A percentile compares a stretch with the other conserved stretches of the same genome.
These are phyloP conservation scores for Lepidochrysops patricia DNA, from an alignment of 2,888 invertebrate genomes.

Conservation along the genomic window DNA sequence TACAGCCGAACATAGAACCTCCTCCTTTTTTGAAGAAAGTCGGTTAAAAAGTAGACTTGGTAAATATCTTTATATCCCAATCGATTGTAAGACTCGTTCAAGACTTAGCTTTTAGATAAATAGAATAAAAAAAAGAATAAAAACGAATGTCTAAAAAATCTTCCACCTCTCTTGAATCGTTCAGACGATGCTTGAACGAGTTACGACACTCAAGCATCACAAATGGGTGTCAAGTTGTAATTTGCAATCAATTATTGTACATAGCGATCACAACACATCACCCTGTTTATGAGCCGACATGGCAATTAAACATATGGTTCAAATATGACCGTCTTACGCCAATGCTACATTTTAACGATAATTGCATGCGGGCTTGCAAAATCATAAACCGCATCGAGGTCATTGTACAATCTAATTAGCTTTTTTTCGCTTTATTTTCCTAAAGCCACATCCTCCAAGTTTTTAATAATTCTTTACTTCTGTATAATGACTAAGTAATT, in stretches of 20 bases:
- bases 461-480: not conserved
- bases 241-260: not conserved
- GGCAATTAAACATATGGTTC: constrained; percentile 22
- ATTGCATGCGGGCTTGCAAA: constrained; percentile 2
- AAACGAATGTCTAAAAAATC: no score
- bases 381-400: not conserved
- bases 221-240: not conserved
- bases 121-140: no score
- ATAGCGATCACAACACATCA: not conserved
- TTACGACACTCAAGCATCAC: not conserved
- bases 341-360: constrained; percentile 4
- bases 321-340: constrained; percentile 9
- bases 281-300: constrained; percentile 12
- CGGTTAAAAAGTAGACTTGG: no score
- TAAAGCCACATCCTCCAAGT: no score
- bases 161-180: no score
- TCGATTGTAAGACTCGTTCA: not conserved
- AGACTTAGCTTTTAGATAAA: no score
- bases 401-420: not conserved
- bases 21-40: no score
- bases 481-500: not conserved
- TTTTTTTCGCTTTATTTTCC: not conserved
- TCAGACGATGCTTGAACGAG: not conserved
- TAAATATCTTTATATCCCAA: no score
- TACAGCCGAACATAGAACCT: no score